A percentile compares a stretch with the other conserved stretches of the same genome.
These are phyloP conservation scores for Octodon degus DNA, from an alignment of 2,113 vertebrate species.

Conservation along the genomic window DNA sequence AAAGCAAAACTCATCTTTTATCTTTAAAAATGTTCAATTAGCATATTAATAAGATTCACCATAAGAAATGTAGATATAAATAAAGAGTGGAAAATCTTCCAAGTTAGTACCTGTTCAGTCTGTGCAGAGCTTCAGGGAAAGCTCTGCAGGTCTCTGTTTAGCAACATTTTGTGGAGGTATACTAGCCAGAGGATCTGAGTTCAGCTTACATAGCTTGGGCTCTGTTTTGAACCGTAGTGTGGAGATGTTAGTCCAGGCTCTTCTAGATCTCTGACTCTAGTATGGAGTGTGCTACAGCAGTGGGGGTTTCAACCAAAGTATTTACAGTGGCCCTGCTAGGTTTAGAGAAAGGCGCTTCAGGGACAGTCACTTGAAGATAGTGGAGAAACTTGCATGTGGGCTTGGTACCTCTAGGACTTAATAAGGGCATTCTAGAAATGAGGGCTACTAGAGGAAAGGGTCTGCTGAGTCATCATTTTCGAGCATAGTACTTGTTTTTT, in stretches of 20 bases:
- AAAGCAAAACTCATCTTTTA: slow-evolving; percentile 29
- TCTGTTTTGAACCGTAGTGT: slow-evolving; percentile 24
- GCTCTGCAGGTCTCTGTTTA: slow-evolving; percentile 14
- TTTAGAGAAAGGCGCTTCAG: neutral
- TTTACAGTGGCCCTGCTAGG: neutral
- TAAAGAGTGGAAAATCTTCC: slow-evolving; percentile 33
- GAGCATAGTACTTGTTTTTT: neutral
- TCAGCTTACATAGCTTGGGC: neutral
- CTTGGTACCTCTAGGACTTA: neutral
- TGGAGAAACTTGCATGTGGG: neutral
- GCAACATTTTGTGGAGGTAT: slow-evolving; percentile 20
- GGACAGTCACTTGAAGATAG: neutral
- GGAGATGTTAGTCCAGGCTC: neutral
- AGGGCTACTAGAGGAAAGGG: neutral
- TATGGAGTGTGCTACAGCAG: neutral
- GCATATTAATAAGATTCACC: slow-evolving; percentile 17
- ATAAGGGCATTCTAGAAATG: slow-evolving; percentile 34
- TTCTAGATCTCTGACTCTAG: neutral
- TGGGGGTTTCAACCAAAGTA: neutral
- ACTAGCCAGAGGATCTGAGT: neutral
- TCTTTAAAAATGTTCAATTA: slow-evolving; percentile 6
- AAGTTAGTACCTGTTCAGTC: slow-evolving; percentile 23
- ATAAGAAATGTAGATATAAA: slow-evolving; percentile 49
- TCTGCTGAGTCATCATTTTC: neutral
- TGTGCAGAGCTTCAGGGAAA: neutral